Evolutionary conservation across 2,113 vertebrate species (phyloP).

Genomic region (Panurus biarmicus): DNA sequence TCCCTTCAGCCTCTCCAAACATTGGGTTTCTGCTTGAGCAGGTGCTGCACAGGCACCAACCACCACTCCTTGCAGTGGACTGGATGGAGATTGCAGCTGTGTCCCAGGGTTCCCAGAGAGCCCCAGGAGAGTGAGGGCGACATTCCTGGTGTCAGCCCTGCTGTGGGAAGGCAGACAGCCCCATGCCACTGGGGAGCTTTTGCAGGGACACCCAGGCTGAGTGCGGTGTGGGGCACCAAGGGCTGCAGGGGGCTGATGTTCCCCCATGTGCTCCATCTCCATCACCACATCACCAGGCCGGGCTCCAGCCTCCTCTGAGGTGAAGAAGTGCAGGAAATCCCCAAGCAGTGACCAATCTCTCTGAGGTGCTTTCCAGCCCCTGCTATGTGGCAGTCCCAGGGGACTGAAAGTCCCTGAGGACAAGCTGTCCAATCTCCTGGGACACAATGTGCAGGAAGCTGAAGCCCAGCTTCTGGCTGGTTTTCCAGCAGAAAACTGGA

Average conservation of each 20-base stretch:
- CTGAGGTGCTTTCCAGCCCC: not conserved
- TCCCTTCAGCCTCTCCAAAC: not conserved
- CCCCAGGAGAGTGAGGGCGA: not conserved
- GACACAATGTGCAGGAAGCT: not conserved
- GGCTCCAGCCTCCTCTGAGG: not conserved
- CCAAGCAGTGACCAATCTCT: not conserved
- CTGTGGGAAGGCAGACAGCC: not conserved
- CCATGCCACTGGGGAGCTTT: not conserved
- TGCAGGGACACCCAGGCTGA: not conserved
- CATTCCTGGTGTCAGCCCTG: not conserved
- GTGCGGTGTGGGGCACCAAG: not conserved
- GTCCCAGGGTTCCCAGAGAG: not conserved
- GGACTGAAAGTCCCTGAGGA: not conserved
- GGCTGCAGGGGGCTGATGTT: not conserved
- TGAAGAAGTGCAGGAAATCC: not conserved
- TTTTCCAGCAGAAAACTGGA: not conserved
- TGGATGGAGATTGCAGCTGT: not conserved
- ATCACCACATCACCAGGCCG: rapidly evolving
- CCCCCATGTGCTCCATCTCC: not conserved
- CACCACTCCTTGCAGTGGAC: not conserved
- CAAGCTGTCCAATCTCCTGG: not conserved
- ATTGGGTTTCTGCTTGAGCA: not conserved
- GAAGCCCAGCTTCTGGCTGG: not conserved
- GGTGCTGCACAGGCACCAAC: not conserved
- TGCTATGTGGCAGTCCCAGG: not conserved